A percentile compares a stretch with the other conserved stretches of the same genome.
phyloP scores from a whole-genome alignment of 2,797 vertebrate species.

The Acridotheres tristis region DNA sequence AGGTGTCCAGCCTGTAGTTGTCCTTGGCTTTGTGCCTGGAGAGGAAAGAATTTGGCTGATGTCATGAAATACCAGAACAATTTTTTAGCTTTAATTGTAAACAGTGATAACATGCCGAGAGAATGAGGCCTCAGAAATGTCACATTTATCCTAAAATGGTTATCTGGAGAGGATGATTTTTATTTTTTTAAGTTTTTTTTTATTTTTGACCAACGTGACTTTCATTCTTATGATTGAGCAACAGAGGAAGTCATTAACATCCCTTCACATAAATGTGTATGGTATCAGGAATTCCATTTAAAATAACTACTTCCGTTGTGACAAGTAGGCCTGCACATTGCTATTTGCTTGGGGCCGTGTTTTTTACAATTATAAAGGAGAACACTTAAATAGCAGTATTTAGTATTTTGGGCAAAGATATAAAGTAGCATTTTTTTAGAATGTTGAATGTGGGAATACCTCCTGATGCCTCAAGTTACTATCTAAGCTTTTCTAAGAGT shows the following conservation, averaged over 20 bases:
- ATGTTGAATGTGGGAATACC: background rate
- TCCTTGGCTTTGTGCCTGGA: conserved; percentile 74
- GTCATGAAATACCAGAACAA: conserved; percentile 82
- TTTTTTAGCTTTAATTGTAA: conserved; percentile 80
- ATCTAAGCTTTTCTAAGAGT: background rate
- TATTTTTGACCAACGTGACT: conserved; percentile 18
- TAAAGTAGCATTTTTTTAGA: background rate
- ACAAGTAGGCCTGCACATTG: background rate
- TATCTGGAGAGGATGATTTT: conserved; percentile 54
- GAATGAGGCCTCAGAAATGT: conserved; percentile 72
- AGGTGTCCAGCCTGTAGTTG: conserved; percentile 73
- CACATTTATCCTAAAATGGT: conserved; percentile 78
- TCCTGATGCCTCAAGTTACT: background rate
- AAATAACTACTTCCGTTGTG: background rate
- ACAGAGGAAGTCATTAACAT: conserved; percentile 25
- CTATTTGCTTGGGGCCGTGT: background rate
- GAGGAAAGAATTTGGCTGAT: conserved; percentile 82
- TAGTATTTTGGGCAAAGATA: background rate
- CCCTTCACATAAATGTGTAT: background rate
- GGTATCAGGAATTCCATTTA: conserved; percentile 10
- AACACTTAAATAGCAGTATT: background rate
- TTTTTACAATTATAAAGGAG: background rate
- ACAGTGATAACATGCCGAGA: conserved; percentile 76
- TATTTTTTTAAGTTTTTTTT: background rate
- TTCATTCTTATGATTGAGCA: conserved; percentile 36